Percentiles rank a stretch among this genome's conserved stretches.
phyloP scores from a whole-genome alignment of 2,797 vertebrate genomes.

The Parauchenoglanis punctatus region DNA sequence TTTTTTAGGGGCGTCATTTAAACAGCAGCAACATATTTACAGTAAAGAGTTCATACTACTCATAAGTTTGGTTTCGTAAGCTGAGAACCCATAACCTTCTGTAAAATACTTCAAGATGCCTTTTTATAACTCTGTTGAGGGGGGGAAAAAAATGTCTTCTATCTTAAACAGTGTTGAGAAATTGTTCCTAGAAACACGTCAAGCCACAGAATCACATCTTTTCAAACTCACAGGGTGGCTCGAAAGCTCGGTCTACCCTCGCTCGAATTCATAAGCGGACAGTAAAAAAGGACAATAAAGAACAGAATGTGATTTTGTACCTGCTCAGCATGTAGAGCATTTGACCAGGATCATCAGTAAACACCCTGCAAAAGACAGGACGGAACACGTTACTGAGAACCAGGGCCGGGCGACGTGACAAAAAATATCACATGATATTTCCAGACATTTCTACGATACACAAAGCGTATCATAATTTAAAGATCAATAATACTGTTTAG shows the following conservation, averaged over 20 bases:
- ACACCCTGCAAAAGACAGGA: constrained; percentile 65
- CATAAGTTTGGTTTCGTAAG: neutral
- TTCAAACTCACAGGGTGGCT: neutral
- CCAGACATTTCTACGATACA: too few relatives aligned
- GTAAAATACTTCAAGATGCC: neutral
- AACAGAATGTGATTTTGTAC: constrained; percentile 52
- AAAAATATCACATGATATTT: neutral
- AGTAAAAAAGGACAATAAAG: too few relatives aligned
- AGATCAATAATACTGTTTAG: too few relatives aligned
- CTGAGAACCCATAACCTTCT: neutral
- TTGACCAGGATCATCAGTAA: constrained; percentile 76
- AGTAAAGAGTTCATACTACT: too few relatives aligned
- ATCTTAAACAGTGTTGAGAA: too few relatives aligned
- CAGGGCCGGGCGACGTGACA: neutral
- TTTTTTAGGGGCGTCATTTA: neutral
- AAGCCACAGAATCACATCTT: too few relatives aligned
- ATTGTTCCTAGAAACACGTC: too few relatives aligned
- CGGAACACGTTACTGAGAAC: neutral
- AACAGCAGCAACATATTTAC: neutral
- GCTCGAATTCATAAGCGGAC: too few relatives aligned
- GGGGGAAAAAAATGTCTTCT: too few relatives aligned
- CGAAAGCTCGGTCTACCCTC: neutral
- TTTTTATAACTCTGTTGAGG: neutral
- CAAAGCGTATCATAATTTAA: too few relatives aligned
- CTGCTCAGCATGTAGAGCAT: constrained; percentile 78